Evolutionary conservation across 2,888 invertebrate genomes (phyloP).

Genomic region (Sepiola atlantica): DNA sequence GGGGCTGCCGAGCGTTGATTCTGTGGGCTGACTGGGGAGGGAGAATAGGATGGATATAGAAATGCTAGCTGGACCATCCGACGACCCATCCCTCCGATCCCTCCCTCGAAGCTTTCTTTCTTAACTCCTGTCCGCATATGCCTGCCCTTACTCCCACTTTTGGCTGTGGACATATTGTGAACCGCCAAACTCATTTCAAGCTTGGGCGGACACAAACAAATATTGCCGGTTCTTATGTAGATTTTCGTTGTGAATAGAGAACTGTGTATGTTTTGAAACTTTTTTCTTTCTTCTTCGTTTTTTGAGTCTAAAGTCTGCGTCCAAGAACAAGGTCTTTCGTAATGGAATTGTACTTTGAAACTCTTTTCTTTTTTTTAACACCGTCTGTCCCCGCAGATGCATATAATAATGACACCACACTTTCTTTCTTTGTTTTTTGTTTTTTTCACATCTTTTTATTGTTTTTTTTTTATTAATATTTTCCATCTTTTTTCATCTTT

Average conservation of each 20-base stretch:
- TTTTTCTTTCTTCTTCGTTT: background rate
- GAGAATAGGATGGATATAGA: background rate
- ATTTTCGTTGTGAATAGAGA: background rate
- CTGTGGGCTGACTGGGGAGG: slow-evolving; percentile 5
- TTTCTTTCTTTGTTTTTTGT: background rate
- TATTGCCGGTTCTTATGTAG: slow-evolving; percentile 18
- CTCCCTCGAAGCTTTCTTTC: background rate
- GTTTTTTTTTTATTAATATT: background rate
- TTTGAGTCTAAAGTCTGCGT: background rate
- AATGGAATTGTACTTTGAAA: background rate
- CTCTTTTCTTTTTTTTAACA: background rate
- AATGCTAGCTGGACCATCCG: background rate
- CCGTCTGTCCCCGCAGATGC: background rate
- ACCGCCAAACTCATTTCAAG: slow-evolving; percentile 15
- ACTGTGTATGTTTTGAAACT: background rate
- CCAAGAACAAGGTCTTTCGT: background rate
- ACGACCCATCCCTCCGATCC: background rate
- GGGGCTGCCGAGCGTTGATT: slow-evolving; percentile 32
- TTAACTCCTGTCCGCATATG: background rate
- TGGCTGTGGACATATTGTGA: background rate
- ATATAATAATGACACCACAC: background rate
- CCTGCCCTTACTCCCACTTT: background rate
- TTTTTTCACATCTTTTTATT: background rate
- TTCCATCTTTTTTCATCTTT: no score
- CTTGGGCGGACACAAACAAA: slow-evolving; percentile 18